These are phyloP conservation scores for Lordiphosa mommai DNA, from an alignment of 1,140 invertebrate genomes.

Conservation along the genomic window DNA sequence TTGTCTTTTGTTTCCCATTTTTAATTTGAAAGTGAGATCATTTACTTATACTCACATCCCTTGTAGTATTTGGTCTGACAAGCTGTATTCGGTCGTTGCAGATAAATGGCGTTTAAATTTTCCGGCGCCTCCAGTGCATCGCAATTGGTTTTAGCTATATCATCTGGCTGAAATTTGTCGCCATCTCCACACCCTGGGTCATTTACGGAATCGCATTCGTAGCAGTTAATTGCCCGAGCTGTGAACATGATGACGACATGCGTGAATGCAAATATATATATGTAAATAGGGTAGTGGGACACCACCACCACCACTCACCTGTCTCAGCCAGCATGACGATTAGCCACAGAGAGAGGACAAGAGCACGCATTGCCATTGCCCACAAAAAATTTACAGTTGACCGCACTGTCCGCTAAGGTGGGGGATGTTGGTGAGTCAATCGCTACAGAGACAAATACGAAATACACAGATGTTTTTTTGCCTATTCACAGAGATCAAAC, in stretches of 20 bases:
- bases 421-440: conserved; percentile 28
- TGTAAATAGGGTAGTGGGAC: conserved; percentile 34
- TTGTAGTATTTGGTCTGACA: conserved; percentile 63
- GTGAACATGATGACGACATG: conserved; percentile 46
- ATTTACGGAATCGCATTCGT: conserved; percentile 67
- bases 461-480: conserved; percentile 22
- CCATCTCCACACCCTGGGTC: conserved; percentile 62
- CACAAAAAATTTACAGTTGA: conserved; percentile 18
- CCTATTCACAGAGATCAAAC: conserved; percentile 29
- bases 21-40: background rate
- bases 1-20: no score
- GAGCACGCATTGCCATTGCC: conserved; percentile 36
- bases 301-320: conserved; percentile 37
- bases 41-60: conserved; percentile 43
- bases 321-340: conserved; percentile 44
- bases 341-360: conserved; percentile 41
- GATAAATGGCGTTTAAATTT: conserved; percentile 18
- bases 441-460: conserved; percentile 17
- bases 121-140: conserved; percentile 51
- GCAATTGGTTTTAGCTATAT: conserved; percentile 60
- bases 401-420: conserved; percentile 18
- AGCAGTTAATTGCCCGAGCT: conserved; percentile 64
- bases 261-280: conserved; percentile 35
- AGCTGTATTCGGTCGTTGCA: conserved; percentile 35
- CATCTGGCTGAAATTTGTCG: conserved; percentile 54